phyloP scores from a whole-genome alignment of 2,113 vertebrate species.

The Salvator merianae region DNA sequence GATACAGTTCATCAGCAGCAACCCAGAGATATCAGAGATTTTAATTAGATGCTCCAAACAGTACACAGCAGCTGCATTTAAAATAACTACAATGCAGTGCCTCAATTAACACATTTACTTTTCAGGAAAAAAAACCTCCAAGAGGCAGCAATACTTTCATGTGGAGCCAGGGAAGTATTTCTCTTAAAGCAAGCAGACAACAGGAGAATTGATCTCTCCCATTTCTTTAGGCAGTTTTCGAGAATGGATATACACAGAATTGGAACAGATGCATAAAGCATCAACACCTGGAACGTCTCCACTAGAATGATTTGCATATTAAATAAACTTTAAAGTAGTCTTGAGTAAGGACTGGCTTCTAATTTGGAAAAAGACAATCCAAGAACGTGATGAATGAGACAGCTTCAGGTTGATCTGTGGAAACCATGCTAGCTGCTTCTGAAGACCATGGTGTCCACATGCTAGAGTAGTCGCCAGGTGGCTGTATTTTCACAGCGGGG shows the following conservation, averaged over 20 bases:
- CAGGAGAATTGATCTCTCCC: not conserved
- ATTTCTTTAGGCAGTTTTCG: not conserved
- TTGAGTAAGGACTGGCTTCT: not conserved
- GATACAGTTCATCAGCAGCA: not conserved
- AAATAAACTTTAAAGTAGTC: not conserved
- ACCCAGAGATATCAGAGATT: not conserved
- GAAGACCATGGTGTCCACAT: too few relatives aligned
- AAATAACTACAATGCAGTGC: not conserved
- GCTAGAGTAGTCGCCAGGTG: too few relatives aligned
- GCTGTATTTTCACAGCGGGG: too few relatives aligned
- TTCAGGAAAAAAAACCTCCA: not conserved
- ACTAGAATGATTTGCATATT: not conserved
- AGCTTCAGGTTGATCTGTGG: too few relatives aligned
- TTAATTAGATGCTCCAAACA: not conserved
- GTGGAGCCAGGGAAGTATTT: not conserved
- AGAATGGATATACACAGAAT: not conserved
- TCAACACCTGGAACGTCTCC: not conserved
- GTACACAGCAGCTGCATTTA: not conserved
- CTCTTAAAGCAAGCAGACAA: not conserved
- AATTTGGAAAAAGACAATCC: not conserved
- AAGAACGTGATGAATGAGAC: too few relatives aligned
- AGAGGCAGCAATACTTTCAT: not conserved
- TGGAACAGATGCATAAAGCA: not conserved
- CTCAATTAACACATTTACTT: not conserved
- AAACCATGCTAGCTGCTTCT: too few relatives aligned